Percentiles rank a stretch among this genome's conserved stretches.
phyloP scores from a whole-genome alignment of 2,797 vertebrate genomes.

The Florisuga fusca region DNA sequence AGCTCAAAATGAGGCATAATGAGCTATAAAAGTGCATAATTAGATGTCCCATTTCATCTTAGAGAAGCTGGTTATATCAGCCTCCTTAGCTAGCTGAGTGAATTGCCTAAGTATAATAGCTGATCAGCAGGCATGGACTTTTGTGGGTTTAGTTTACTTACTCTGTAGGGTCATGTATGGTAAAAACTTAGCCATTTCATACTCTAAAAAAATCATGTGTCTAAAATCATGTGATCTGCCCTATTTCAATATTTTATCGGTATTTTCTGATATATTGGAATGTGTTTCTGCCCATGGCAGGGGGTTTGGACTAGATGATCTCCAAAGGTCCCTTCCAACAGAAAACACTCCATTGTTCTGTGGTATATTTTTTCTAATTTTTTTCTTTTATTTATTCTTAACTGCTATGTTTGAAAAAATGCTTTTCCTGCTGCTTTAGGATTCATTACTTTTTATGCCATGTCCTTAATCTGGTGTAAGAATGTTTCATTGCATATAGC shows the following conservation, averaged over 20 bases:
- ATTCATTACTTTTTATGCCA: not conserved
- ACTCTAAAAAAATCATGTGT: not conserved
- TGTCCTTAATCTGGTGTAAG: not conserved
- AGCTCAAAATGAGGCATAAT: conserved; percentile 26
- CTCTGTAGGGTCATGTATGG: not conserved
- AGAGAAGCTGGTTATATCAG: not conserved
- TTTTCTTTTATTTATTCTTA: not conserved
- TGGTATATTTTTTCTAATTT: not conserved
- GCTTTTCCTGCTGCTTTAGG: not conserved
- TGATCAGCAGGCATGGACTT: not conserved
- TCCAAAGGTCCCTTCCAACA: not conserved
- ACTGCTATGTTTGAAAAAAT: not conserved
- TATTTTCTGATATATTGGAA: not conserved
- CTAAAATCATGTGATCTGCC: not conserved
- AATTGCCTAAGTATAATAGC: conserved; percentile 12
- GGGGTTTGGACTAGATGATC: not conserved
- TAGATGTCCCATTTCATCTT: conserved; percentile 24
- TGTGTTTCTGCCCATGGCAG: not conserved
- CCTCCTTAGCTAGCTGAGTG: not conserved
- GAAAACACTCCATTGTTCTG: not conserved
- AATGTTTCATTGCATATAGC: not conserved
- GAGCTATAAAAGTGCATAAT: conserved; percentile 21
- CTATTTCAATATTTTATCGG: not conserved
- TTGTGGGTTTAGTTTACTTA: not conserved
- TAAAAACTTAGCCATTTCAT: not conserved